A percentile compares a stretch with the other conserved stretches of the same genome.
phyloP scores from a whole-genome alignment of 2,888 invertebrate genomes.

The Brenthis daphne region DNA sequence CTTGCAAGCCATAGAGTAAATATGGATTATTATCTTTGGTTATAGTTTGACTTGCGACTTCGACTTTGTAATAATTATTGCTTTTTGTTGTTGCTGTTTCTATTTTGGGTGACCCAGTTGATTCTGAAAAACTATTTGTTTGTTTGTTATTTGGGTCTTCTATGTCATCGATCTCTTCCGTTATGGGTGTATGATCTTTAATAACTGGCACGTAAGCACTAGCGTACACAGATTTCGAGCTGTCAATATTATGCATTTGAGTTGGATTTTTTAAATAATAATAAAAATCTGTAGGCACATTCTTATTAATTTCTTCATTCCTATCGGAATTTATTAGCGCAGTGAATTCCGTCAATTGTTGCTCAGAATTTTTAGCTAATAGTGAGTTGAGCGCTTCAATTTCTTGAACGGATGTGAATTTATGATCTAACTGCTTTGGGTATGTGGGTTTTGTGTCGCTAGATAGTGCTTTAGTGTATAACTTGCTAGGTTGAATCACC shows the following conservation, averaged over 20 bases:
- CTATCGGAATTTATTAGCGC: slow-evolving; percentile 61
- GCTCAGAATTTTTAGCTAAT: slow-evolving; percentile 71
- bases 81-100: slow-evolving; percentile 55
- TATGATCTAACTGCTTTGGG: slow-evolving; percentile 61
- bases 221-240: slow-evolving; percentile 52
- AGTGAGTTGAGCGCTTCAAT: slow-evolving; percentile 71
- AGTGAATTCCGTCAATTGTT: slow-evolving; percentile 76
- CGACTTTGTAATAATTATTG: slow-evolving; percentile 62
- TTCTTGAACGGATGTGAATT: slow-evolving; percentile 63
- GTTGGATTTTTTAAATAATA: slow-evolving; percentile 63
- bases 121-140: slow-evolving; percentile 45
- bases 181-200: slow-evolving; percentile 71
- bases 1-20: slow-evolving; percentile 53
- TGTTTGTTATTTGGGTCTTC: slow-evolving; percentile 59
- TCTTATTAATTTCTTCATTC: slow-evolving; percentile 48
- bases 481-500: slow-evolving; percentile 41
- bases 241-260: slow-evolving; percentile 49
- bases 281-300: slow-evolving; percentile 65
- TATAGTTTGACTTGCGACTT: slow-evolving; percentile 57
- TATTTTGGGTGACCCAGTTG: slow-evolving; percentile 47
- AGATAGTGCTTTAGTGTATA: slow-evolving; percentile 59
- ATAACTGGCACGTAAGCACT: slow-evolving; percentile 49
- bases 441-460: slow-evolving; percentile 59
- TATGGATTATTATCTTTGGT: slow-evolving; percentile 43
- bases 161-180: slow-evolving; percentile 70